These are phyloP conservation scores for Scrobipalpa atriplicella DNA, from an alignment of 2,888 invertebrate species.

Conservation along the genomic window DNA sequence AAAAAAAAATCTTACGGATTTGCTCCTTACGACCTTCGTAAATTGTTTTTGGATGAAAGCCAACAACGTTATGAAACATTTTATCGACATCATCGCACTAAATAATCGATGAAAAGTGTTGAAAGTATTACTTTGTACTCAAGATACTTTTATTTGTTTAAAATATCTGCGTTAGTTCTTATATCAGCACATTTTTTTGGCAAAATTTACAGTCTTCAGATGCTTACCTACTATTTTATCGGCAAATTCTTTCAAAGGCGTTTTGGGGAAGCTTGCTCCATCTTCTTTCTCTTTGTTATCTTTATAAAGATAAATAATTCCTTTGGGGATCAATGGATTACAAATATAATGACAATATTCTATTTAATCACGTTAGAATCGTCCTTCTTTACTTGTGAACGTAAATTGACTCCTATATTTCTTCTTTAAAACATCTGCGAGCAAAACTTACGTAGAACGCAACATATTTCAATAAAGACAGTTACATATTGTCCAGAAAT, in stretches of 20 bases:
- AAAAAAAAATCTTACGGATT: conserved; percentile 34
- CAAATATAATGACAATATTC: no score
- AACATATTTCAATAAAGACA: conserved; percentile 4
- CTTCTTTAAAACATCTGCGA: background rate
- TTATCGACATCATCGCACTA: background rate
- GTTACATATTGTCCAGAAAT: background rate
- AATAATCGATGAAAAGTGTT: conserved; percentile 10
- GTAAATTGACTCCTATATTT: no score
- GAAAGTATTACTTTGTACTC: background rate
- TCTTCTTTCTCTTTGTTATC: no score
- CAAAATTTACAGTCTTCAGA: no score
- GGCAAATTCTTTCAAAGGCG: no score
- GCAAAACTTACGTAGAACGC: background rate
- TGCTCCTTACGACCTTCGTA: conserved; percentile 35
- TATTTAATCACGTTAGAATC: no score
- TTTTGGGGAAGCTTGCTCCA: no score
- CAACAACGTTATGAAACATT: conserved; percentile 33
- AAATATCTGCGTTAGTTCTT: background rate
- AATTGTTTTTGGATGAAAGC: conserved; percentile 34
- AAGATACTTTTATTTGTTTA: background rate
- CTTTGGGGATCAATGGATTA: no score
- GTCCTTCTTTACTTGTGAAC: no score
- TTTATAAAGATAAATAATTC: no score
- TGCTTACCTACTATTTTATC: no score
- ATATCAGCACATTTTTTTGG: background rate